Base-by-base conservation (phyloP, 2,797 vertebrate species). In the Astyanax mexicanus region DNA sequence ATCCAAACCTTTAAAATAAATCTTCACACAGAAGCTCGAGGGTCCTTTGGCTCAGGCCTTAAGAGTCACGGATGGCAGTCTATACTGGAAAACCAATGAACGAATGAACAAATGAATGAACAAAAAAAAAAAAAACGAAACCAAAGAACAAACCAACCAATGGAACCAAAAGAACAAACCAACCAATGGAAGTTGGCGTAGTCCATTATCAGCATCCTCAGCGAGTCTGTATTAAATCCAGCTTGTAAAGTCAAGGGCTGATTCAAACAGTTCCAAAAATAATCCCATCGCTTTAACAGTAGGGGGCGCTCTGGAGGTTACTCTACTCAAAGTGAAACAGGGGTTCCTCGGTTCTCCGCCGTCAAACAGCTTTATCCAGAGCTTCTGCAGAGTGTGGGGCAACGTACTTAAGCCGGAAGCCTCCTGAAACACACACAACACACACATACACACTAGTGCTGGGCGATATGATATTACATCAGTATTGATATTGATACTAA, bases 331-430 rank as follows among this genome's bases (percentile, higher is more conserved):
- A 44, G 4, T 12, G 29, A 75, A 55, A 67, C 45, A 52, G 35
- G 23, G 47, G 57, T 32, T 62, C 54, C 70, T 60, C 86, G 92
- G 90, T 93, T 92, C 78, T 76, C 81, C 91, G 81, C 88, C 85
- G 88, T 95, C 93, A 95, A 89, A 95, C 95, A 87, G 92, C 91
- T 92, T 95, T 94, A 90, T 96, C 94, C 91, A 94, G 91, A 86
- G 93, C 89, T 88, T 95, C 95, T 90, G 93, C 92, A 88, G 94
- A 92, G 89, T 90, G 93, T 88, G 93, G 92, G 89, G 92, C 91
- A 85, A 93, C 91, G 89, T 93, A 95, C 92, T 95, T 95, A 91
- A 96, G 93, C 92, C 93, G 95, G 94, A 94, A 96, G 90, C 94
- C 94, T 93, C 95, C 95, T 96, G 94, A 90, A 95, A 5, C 75